A percentile compares a stretch with the other conserved stretches of the same genome.
Conservation (phyloP, 2,797 vertebrate species). For the Acipenser ruthenus region DNA sequence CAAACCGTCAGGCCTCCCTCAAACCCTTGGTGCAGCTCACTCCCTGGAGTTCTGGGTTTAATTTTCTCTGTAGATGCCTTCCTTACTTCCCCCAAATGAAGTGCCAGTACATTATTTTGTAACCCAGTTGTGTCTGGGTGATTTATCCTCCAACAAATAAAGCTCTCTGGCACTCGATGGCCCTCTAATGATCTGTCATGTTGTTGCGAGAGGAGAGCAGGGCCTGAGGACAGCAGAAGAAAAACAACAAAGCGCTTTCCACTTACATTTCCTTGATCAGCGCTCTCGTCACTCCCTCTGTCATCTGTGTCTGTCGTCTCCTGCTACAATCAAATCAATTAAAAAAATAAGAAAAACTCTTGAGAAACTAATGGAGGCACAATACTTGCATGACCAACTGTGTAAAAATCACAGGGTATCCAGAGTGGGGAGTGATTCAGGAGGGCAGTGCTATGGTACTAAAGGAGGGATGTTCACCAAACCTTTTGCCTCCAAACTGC, state of each 20-base stretch:
- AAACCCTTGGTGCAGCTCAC: background rate
- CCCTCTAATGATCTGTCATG: conserved; percentile 51
- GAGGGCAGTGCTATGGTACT: too few relatives aligned
- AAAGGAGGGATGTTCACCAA: too few relatives aligned
- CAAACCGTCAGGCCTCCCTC: background rate
- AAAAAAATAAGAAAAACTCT: conserved; percentile 32
- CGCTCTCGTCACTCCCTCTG: conserved; percentile 40
- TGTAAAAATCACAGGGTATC: too few relatives aligned
- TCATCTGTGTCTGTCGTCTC: conserved; percentile 47
- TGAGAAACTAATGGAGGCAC: too few relatives aligned
- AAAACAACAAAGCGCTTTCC: conserved; percentile 16
- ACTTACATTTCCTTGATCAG: conserved; percentile 45
- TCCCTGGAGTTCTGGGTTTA: background rate
- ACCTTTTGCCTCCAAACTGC: too few relatives aligned
- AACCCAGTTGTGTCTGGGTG: conserved; percentile 45
- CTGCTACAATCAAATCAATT: conserved; percentile 44
- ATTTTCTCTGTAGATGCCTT: background rate
- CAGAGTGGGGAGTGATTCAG: too few relatives aligned
- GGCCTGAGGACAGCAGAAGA: background rate
- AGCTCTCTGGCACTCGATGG: conserved; percentile 37
- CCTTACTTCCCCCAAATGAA: conserved; percentile 2
- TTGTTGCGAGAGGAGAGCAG: conserved; percentile 18
- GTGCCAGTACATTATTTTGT: conserved; percentile 34
- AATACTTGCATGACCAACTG: too few relatives aligned
- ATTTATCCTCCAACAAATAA: conserved; percentile 55